Base-by-base conservation (phyloP, 2,888 invertebrate genomes). In the Xestia rhomboidea region DNA sequence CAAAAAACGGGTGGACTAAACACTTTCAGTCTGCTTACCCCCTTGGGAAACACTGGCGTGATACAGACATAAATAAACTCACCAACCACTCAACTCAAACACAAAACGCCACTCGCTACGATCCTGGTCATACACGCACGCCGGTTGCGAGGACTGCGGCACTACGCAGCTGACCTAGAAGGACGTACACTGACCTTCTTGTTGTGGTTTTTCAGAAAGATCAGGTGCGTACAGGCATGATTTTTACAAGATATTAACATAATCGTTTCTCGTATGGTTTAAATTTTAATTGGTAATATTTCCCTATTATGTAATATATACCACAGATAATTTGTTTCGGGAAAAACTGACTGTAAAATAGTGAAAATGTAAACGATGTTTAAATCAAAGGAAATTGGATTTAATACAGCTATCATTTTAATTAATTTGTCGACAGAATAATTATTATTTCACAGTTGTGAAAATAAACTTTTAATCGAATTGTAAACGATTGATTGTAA, bases 401-500 rank as follows among this genome's bases (percentile, higher is more conserved):
- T 84, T 69, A 81, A 81, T 81, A 71, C 68, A 70, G 76, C 77
- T 80, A 63, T 79, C 77, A 70, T 77, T 80, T 82, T 77, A 84
- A 87, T 87, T 82, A 88, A 84, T 79, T 84, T 76, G 63, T 69
- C n/a, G 60, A 54, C 70, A 68, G 67, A 76, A 63, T 68, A 64
- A 69, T 83, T 67, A 86, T 71, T 70, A 79, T 76, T 81, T 70
- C 15, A 62, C 38, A 62, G 62, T 73, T 60, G 49, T 57, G 62
- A 69, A 73, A 80, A 73, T 51, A 85, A 83, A 81, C 60, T 83
- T 83, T 81, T 82, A 82, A 82, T 73, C 60, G 66, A 85, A 69
- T 85, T 82, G 44, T 60, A 70, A 82, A 57, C 72, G 69, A 85
- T 73, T 76, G 67, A 62, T 76, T 70, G 57, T 73, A 63, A 76